These are phyloP conservation scores for Conops quadrifasciatus DNA, from an alignment of 2,888 invertebrate species.

Conservation along the genomic window DNA sequence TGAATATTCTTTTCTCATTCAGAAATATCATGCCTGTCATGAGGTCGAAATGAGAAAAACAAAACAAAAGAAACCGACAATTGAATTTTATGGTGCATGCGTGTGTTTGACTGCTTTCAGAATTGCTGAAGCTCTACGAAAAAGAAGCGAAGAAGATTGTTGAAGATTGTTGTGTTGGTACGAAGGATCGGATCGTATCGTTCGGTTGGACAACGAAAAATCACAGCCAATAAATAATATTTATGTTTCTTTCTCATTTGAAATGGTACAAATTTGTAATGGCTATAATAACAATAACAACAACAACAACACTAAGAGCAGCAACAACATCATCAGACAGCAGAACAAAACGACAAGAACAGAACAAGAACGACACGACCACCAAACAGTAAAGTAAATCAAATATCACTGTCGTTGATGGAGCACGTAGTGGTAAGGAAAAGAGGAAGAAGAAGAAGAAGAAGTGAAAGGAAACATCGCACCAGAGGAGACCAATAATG, in stretches of 20 bases:
- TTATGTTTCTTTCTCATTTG: constrained; percentile 25
- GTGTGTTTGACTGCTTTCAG: not conserved
- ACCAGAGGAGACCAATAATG: not conserved
- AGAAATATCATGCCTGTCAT: no score
- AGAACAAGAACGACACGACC: not conserved
- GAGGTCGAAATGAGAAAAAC: not conserved
- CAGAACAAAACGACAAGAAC: not conserved
- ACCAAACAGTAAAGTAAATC: not conserved
- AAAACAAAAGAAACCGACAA: not conserved
- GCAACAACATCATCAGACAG: not conserved
- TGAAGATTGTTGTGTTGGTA: not conserved
- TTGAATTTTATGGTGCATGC: no score
- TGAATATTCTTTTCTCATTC: no score
- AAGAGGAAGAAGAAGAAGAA: not conserved
- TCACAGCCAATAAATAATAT: constrained; percentile 27
- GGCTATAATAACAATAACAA: constrained; percentile 3
- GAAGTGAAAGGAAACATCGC: not conserved
- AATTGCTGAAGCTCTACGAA: no score
- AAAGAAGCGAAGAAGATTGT: not conserved
- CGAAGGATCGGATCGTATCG: no score
- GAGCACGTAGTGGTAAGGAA: not conserved
- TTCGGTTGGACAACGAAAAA: not conserved
- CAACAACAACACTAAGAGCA: constrained; percentile 9
- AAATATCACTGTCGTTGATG: not conserved
- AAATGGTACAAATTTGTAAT: constrained; percentile 3